phyloP scores from a whole-genome alignment of 2,113 vertebrate genomes.

The Capreolus pygargus region DNA sequence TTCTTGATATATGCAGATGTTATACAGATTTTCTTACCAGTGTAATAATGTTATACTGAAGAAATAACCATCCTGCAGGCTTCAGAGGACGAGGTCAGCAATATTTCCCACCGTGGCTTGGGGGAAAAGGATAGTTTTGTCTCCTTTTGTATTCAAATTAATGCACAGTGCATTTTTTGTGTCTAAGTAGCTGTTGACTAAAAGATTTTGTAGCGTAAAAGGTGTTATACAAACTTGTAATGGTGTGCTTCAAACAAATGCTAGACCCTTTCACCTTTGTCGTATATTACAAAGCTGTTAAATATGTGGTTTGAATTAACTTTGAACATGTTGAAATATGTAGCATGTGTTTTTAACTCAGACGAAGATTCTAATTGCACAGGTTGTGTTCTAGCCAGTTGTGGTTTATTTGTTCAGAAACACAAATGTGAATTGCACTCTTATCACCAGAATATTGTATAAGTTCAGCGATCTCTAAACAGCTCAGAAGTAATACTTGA shows the following conservation, averaged over 20 bases:
- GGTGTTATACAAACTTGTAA: slow-evolving; percentile 80
- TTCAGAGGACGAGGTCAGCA: slow-evolving; percentile 97
- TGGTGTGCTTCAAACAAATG: slow-evolving; percentile 79
- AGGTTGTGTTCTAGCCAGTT: slow-evolving; percentile 72
- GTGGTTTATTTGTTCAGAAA: slow-evolving; percentile 77
- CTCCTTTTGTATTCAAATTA: slow-evolving; percentile 85
- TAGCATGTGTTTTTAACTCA: slow-evolving; percentile 74
- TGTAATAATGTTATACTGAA: slow-evolving; percentile 93
- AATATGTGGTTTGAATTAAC: slow-evolving; percentile 76
- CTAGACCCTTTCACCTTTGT: slow-evolving; percentile 77
- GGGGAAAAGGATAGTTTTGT: slow-evolving; percentile 88
- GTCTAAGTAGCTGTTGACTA: slow-evolving; percentile 83
- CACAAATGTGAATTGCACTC: slow-evolving; percentile 78
- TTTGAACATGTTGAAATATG: slow-evolving; percentile 71
- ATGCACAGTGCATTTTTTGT: slow-evolving; percentile 84
- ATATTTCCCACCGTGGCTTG: slow-evolving; percentile 92
- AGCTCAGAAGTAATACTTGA: slow-evolving; percentile 69
- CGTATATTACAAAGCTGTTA: slow-evolving; percentile 76
- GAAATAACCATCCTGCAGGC: slow-evolving; percentile 93
- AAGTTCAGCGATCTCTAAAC: slow-evolving; percentile 70
- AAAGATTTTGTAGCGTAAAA: slow-evolving; percentile 74
- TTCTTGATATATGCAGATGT: slow-evolving; percentile 99
- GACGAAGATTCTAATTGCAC: slow-evolving; percentile 66
- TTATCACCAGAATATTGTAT: slow-evolving; percentile 79
- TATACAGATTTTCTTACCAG: slow-evolving; percentile 98